Percentiles rank a stretch among this genome's conserved stretches.
phyloP scores from a whole-genome alignment of 2,888 invertebrate genomes.

The Caenorhabditis sp. region DNA sequence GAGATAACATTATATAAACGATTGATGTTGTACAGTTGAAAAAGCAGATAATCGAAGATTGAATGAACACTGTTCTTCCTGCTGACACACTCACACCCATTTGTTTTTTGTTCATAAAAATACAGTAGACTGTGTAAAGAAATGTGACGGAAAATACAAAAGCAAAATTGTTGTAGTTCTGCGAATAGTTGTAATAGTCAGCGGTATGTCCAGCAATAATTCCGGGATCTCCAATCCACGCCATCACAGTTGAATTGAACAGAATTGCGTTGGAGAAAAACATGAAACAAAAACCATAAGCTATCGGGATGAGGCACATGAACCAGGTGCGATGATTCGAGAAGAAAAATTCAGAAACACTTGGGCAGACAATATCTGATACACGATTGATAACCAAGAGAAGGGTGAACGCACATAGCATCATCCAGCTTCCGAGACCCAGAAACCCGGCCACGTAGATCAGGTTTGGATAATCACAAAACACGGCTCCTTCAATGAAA shows the following conservation, averaged over 20 bases:
- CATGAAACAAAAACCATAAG: conserved; percentile 24
- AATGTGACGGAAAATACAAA: conserved; percentile 15
- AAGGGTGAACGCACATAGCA: conserved; percentile 16
- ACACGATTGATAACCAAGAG: conserved; percentile 28
- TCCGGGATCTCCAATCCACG: conserved; percentile 40
- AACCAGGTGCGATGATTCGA: conserved; percentile 20
- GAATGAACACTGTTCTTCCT: conserved; percentile 4
- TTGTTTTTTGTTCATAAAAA: conserved; percentile 27
- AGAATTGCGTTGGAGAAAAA: conserved; percentile 37
- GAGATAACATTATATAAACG: conserved; percentile 21
- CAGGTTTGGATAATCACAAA: conserved; percentile 38
- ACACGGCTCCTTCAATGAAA: conserved; percentile 43
- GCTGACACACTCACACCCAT: conserved; percentile 20
- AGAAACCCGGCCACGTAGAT: conserved; percentile 41
- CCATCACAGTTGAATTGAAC: conserved; percentile 39
- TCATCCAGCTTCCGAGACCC: conserved; percentile 23
- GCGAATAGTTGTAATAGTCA: conserved; percentile 25
- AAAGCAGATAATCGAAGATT: conserved; percentile 19
- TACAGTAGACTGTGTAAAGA: conserved; percentile 24
- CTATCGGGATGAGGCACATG: conserved; percentile 11
- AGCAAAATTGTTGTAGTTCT: conserved; percentile 23
- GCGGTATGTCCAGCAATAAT: conserved; percentile 15
- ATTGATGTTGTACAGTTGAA: conserved; percentile 24
- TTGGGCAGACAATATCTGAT: conserved; percentile 17
- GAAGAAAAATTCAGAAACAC: conserved; percentile 18